Percentiles rank a stretch among this genome's conserved stretches.
phyloP scores from a whole-genome alignment of 2,797 vertebrate species.

The Kryptolebias ocellatus region DNA sequence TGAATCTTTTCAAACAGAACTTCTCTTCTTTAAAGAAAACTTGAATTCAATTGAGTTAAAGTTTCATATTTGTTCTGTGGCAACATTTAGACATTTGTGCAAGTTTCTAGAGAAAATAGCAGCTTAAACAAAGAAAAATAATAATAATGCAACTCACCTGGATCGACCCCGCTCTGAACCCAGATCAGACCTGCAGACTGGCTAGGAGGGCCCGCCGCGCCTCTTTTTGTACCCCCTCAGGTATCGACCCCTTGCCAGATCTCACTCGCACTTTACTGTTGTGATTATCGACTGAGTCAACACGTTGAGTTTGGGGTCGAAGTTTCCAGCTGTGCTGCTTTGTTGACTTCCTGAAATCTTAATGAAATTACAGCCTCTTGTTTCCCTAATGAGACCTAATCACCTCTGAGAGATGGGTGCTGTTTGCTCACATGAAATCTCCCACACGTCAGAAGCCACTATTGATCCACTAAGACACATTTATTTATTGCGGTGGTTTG shows the following conservation, averaged over 20 bases:
- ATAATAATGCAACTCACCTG: conserved; percentile 49
- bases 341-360: conserved; percentile 57
- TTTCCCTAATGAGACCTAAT: conserved; percentile 73
- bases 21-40: too few relatives aligned
- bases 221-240: conserved; percentile 62
- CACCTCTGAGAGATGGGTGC: conserved; percentile 33
- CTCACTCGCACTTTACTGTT: conserved; percentile 56
- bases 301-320: conserved; percentile 35
- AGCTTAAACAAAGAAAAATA: too few relatives aligned
- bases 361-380: conserved; percentile 54
- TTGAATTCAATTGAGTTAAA: too few relatives aligned
- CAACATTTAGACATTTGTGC: too few relatives aligned
- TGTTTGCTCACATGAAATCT: conserved; percentile 56
- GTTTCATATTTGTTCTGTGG: too few relatives aligned
- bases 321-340: conserved; percentile 46
- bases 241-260: conserved; percentile 57
- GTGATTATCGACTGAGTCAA: conserved; percentile 69
- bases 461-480: conserved; percentile 48
- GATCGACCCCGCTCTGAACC: conserved; percentile 20
- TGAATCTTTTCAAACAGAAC: too few relatives aligned
- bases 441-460: conserved; percentile 48
- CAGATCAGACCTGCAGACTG: conserved; percentile 35
- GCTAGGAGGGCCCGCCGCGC: neutral
- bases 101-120: too few relatives aligned
- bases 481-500: conserved; percentile 29